Evolutionary conservation across 2,797 vertebrate genomes (phyloP), one percentile per base, ranked within the genome.

Genomic region (Onychomys leucogaster): DNA sequence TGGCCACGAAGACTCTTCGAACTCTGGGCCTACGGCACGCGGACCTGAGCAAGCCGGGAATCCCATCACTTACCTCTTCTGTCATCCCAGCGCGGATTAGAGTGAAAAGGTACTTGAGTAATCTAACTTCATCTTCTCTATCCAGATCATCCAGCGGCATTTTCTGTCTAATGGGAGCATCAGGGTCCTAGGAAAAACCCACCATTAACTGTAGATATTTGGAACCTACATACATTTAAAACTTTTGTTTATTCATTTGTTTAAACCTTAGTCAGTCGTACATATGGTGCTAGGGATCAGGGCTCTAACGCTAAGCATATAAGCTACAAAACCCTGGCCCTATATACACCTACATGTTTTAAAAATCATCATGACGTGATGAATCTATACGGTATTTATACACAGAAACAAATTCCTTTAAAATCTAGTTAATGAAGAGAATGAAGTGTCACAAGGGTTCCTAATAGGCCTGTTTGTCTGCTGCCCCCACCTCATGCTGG

Each of bases 61-160:
- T n/a, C 52, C 57, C 7, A 12, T 59, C 61, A 19, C 93, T 96
- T 98, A 99, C 99, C 99, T 99, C 99, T 76, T 99, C 99, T 0
- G 99, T 99, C 99, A 99, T 99, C 78, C 99, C 99, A 8, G 99
- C 99, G 98, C 99, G 99, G 96, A 99, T 99, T 73, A 99, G 99
- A 3, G 98, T 99, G 96, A 99, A 99, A 87, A 99, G 99, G 94
- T 99, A 99, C 97, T 99, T 99, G 95, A 99, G 98, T 92, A 99
- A 98, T 29, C 99, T 98, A 0, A 98, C 98, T n/a, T 99, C 99
- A 2, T 99, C 99, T 98, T 99, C 99, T 95, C 99, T 98, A 98
- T 99, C 99, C 98, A 99, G 99, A 97, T 99, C 99, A 46, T 99
- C 99, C 90, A 99, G 99, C 0, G 99, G 99, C 81, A 99, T 98